These are phyloP conservation scores for Chlorops oryzae DNA, from an alignment of 1,140 invertebrate genomes.

Conservation along the genomic window DNA sequence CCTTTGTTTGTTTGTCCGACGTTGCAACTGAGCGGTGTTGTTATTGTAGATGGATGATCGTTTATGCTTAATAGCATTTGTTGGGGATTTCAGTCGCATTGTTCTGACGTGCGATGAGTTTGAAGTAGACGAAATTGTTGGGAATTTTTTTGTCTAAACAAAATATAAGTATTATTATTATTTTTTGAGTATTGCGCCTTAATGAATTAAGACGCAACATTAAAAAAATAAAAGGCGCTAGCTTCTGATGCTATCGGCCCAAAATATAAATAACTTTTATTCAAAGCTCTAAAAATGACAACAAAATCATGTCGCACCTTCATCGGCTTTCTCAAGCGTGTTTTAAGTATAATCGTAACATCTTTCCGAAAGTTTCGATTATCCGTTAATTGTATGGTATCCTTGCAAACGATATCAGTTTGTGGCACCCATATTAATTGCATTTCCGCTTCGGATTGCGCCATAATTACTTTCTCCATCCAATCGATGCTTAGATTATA, in stretches of 20 bases:
- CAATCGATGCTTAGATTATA: slow-evolving; percentile 53
- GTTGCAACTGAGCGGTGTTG: no score
- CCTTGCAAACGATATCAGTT: slow-evolving; percentile 54
- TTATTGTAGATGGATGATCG: no score
- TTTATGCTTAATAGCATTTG: slow-evolving; percentile 18
- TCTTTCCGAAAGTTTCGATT: slow-evolving; percentile 59
- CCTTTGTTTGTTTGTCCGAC: no score
- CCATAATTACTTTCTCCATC: slow-evolving; percentile 48
- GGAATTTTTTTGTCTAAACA: no score
- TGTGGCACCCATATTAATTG: slow-evolving; percentile 58
- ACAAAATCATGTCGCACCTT: no score
- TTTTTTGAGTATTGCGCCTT: no score
- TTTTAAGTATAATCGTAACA: slow-evolving; percentile 58
- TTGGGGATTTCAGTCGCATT: slow-evolving; percentile 31
- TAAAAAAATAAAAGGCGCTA: no score
- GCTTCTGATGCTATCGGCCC: no score
- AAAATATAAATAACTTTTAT: no score
- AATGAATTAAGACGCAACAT: no score
- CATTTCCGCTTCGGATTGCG: slow-evolving; percentile 49
- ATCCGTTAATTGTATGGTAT: slow-evolving; percentile 58
- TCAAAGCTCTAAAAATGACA: no score
- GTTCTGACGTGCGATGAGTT: slow-evolving; percentile 28
- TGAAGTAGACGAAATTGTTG: slow-evolving; percentile 9
- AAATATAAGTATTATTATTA: no score
- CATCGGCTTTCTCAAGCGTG: slow-evolving; percentile 29